Evolutionary conservation across 2,113 vertebrate genomes (phyloP).

Genomic region (Lipotes vexillifer): DNA sequence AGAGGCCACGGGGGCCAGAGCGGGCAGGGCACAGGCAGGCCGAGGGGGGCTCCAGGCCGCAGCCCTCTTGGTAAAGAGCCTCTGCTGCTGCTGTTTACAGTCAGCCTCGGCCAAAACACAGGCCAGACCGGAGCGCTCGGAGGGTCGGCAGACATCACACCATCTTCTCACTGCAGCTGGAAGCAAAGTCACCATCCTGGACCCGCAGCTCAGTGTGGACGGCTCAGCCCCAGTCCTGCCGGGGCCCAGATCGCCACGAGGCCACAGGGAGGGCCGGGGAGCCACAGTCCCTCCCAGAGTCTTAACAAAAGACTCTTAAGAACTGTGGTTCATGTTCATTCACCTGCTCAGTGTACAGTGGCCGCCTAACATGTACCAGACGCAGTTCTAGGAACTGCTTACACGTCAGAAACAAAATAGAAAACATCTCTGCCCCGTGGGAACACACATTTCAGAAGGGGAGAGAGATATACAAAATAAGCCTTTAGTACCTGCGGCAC

Average conservation of each 20-base stretch:
- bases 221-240: too few species aligned
- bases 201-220: rapidly evolving
- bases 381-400: neutral
- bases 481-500: rapidly evolving
- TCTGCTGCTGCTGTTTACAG: neutral
- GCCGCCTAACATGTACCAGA: neutral
- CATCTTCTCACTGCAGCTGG: neutral
- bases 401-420: neutral
- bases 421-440: neutral
- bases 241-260: neutral
- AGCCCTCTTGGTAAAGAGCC: neutral
- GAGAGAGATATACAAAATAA: neutral
- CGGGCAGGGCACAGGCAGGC: rapidly evolving
- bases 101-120: neutral
- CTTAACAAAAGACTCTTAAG: neutral
- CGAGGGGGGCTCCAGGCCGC: neutral
- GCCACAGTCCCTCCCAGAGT: too few species aligned
- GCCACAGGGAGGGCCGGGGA: neutral
- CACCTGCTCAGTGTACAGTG: neutral
- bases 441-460: neutral
- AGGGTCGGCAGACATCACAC: neutral
- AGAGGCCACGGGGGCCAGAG: neutral
- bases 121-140: neutral
- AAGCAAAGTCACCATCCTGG: neutral
- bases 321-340: too few species aligned